A percentile compares a stretch with the other conserved stretches of the same genome.
phyloP scores from a whole-genome alignment of 35 echinoderm and acorn worm genomes.

The Diadema setosum region DNA sequence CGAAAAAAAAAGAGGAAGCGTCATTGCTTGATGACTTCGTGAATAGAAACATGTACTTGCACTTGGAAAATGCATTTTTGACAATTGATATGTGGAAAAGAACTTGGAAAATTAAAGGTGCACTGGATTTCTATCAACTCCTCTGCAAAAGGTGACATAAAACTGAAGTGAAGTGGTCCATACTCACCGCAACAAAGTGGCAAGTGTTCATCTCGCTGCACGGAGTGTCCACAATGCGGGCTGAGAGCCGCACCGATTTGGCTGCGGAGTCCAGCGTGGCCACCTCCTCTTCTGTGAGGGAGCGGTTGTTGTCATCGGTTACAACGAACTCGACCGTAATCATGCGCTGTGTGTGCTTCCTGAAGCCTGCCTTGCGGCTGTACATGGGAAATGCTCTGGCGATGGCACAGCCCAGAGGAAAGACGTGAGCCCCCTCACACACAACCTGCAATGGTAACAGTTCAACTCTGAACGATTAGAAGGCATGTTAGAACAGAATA shows the following conservation, averaged over 20 bases:
- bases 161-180: no score
- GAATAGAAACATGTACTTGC: no score
- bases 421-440: constrained; percentile 75
- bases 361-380: constrained; percentile 66
- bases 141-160: no score
- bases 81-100: no score
- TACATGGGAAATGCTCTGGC: constrained; percentile 88
- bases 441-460: constrained; percentile 47
- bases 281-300: constrained; percentile 69
- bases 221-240: constrained; percentile 83
- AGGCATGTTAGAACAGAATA: no score
- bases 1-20: no score
- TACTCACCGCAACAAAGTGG: constrained; percentile 85
- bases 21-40: no score
- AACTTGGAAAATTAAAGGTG: no score
- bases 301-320: constrained; percentile 8
- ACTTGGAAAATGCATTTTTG: no score
- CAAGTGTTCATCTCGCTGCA: constrained; percentile 98
- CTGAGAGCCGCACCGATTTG: constrained; percentile 44
- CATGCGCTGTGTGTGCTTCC: constrained; percentile 31
- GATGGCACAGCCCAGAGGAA: constrained; percentile 86
- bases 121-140: no score
- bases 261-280: constrained; percentile 37
- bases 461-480: not conserved
- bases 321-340: constrained; percentile 82